phyloP scores from a whole-genome alignment of 1,140 invertebrate genomes.

The Drosophila guanche region DNA sequence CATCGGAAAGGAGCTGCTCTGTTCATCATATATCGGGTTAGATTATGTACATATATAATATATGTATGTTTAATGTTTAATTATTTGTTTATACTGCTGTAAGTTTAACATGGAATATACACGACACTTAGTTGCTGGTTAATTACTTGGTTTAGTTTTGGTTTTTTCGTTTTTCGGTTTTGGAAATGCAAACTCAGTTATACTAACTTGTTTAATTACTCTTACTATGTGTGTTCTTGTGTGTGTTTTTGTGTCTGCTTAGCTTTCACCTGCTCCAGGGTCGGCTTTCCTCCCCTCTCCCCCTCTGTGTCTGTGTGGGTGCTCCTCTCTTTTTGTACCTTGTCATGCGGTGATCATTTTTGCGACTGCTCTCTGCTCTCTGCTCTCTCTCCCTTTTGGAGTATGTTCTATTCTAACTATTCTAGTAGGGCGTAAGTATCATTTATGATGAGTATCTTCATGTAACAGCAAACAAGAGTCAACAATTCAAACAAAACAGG shows the following conservation, averaged over 20 bases:
- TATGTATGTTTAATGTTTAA: conserved; percentile 58
- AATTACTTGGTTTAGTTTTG: conserved; percentile 47
- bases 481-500: conserved; percentile 62
- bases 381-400: neutral
- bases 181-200: conserved; percentile 69
- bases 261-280: conserved; percentile 69
- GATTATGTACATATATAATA: conserved; percentile 14
- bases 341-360: conserved; percentile 66
- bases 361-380: conserved; percentile 13
- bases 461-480: conserved; percentile 47
- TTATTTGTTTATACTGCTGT: conserved; percentile 52
- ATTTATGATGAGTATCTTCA: conserved; percentile 16
- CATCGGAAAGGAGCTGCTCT: conserved; percentile 41
- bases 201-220: conserved; percentile 57
- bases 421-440: conserved; percentile 33
- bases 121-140: conserved; percentile 74
- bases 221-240: conserved; percentile 44
- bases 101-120: conserved; percentile 71
- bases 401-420: conserved; percentile 54
- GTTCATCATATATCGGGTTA: conserved; percentile 52
- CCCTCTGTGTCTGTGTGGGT: conserved; percentile 8
- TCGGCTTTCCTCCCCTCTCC: neutral
- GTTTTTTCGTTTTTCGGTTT: conserved; percentile 27
- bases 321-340: conserved; percentile 59
- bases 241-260: conserved; percentile 29